Evolutionary conservation across 1,140 invertebrate genomes (phyloP), one percentile per base, ranked within the genome.

Genomic region (Palaemon carinicauda): DNA sequence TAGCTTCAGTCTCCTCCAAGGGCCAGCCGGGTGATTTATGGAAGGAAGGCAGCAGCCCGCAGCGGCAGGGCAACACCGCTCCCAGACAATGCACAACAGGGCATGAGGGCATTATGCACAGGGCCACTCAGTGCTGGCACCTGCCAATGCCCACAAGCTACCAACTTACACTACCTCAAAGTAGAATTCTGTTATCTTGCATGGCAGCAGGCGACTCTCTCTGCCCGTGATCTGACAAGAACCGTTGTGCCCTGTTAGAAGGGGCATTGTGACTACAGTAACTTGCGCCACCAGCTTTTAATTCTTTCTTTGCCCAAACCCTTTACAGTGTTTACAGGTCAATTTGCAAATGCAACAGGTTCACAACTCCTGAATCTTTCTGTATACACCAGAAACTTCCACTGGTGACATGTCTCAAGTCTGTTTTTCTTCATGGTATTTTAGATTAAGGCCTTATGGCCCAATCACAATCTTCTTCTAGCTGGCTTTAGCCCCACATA

Each of bases 231-330:
- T 87, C 86, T 87, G 86, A 80, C 86, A 71, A 87, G 82, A 87
- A 87, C 86, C 86, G 80, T 75, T 87, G 86, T 82, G 86, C 86
- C 86, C 86, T 87, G 86, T 87, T 87, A 87, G 86, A 87, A 81
- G 86, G 73, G 78, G 86, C 80, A 52, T 73, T 78, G 75, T 79
- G 82, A 77, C 82, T 83, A 83, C 82, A 29, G 31, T 83, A 60
- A 56, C 82, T 83, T 60, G 52, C 50, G 50, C 75, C 21, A 56
- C 54, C 31, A 50, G 56, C 82, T 29, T 78, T 52, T 52, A 24
- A 50, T 17, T 69, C 77, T 75, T 51, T 50, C 41, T 29, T 17
- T 14, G 33, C 21, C 56, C 31, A 50, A 24, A 2, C 41, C 80
- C 21, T 51, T 29, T 27, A 50, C 21, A 65, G 21, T 41, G 50